These are phyloP conservation scores for Lepidonotus clava DNA, from an alignment of 2,888 invertebrate species.

Conservation along the genomic window DNA sequence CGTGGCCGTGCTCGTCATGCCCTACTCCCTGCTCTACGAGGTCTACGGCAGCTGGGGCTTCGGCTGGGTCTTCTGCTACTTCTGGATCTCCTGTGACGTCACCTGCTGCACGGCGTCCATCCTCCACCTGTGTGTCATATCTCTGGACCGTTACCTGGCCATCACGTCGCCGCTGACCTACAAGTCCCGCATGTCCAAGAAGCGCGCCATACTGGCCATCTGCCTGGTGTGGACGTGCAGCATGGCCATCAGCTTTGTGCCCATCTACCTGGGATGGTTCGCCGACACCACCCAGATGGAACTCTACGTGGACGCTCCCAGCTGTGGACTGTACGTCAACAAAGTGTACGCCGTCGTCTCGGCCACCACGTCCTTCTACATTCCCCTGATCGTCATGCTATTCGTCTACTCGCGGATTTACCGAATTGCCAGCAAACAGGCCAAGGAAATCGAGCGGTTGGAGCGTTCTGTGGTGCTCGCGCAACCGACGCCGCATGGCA, in stretches of 20 bases:
- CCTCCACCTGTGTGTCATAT: conserved; percentile 76
- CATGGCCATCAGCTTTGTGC: conserved; percentile 76
- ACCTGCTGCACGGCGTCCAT: conserved; percentile 79
- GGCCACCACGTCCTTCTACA: conserved; percentile 75
- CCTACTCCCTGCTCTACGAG: conserved; percentile 74
- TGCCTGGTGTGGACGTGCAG: conserved; percentile 72
- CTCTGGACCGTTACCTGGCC: conserved; percentile 75
- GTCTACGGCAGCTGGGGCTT: conserved; percentile 72
- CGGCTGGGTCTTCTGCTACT: conserved; percentile 75
- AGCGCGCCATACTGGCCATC: conserved; percentile 70
- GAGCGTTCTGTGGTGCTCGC: conserved; percentile 65
- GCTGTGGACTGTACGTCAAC: conserved; percentile 71
- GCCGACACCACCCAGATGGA: conserved; percentile 81
- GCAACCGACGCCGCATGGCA: neutral
- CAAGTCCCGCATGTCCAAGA: conserved; percentile 69
- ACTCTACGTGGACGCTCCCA: conserved; percentile 57
- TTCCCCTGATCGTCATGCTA: conserved; percentile 76
- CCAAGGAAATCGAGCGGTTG: conserved; percentile 70
- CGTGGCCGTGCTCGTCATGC: conserved; percentile 77
- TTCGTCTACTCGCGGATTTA: conserved; percentile 75
- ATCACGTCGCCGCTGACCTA: conserved; percentile 76
- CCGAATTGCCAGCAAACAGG: conserved; percentile 73
- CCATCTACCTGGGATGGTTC: conserved; percentile 78
- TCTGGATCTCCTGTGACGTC: conserved; percentile 79
- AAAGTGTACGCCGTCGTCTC: conserved; percentile 76